A percentile compares a stretch with the other conserved stretches of the same genome.
phyloP scores from a whole-genome alignment of 2,113 vertebrate genomes.

The Tauraco erythrolophus region DNA sequence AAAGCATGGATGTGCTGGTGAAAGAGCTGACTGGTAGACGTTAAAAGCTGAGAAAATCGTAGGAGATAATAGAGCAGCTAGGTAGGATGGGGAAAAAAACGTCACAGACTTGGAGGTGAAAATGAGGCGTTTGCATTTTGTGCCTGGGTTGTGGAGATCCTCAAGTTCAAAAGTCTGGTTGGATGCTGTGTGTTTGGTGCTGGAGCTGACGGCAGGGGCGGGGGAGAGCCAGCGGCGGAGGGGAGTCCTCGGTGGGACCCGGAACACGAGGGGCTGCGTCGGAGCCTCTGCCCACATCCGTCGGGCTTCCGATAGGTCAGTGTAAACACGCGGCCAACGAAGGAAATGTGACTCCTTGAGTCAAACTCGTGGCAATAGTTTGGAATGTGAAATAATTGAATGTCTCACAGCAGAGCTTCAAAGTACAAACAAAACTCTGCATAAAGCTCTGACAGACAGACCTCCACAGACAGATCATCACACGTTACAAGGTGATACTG shows the following conservation, averaged over 20 bases:
- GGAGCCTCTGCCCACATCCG: neutral
- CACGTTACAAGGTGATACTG: neutral
- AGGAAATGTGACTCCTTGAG: neutral
- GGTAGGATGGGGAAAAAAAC: neutral
- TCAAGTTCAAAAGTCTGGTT: neutral
- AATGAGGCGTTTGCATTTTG: neutral
- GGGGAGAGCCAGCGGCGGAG: neutral
- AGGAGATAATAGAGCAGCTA: neutral
- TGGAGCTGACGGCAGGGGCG: neutral
- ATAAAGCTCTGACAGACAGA: neutral
- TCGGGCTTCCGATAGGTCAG: neutral
- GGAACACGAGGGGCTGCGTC: neutral
- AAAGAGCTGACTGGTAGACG: neutral
- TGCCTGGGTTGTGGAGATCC: neutral
- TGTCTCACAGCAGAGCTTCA: neutral
- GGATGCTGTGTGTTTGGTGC: neutral
- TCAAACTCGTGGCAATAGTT: neutral
- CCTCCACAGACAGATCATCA: neutral
- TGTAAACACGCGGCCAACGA: neutral
- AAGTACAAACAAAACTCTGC: neutral
- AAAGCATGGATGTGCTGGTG: neutral
- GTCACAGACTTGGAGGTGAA: neutral
- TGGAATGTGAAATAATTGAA: neutral
- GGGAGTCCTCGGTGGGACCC: neutral
- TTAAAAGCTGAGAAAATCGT: neutral